Evolutionary conservation across 2,888 invertebrate genomes (phyloP).

Genomic region (Dynastes maya): DNA sequence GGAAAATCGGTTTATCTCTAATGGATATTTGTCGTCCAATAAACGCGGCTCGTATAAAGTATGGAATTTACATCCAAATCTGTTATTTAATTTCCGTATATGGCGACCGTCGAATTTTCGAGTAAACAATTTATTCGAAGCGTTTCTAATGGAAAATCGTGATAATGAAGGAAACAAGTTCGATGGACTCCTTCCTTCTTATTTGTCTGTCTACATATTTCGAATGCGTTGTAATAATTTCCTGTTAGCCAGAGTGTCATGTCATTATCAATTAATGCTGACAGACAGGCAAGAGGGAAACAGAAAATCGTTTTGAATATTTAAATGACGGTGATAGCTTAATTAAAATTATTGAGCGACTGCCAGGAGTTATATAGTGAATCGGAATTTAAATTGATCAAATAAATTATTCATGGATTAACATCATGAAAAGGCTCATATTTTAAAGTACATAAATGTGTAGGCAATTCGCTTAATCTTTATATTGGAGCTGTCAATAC

Average conservation of each 20-base stretch:
- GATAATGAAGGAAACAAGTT: conserved; percentile 2
- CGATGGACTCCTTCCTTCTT: neutral
- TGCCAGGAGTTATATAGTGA: conserved; percentile 9
- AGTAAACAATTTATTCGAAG: conserved; percentile 31
- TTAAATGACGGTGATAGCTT: conserved; percentile 34
- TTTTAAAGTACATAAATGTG: conserved; percentile 2
- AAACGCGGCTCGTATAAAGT: conserved; percentile 42
- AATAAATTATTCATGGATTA: conserved; percentile 38
- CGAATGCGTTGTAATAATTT: conserved; percentile 14
- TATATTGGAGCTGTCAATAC: conserved; percentile 11
- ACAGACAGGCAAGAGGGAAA: conserved; percentile 1
- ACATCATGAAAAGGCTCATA: neutral
- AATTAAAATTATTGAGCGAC: conserved; percentile 43
- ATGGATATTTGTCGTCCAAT: conserved; percentile 44
- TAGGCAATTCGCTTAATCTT: conserved; percentile 14
- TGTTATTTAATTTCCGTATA: conserved; percentile 40
- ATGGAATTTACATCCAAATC: conserved; percentile 45
- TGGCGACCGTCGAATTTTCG: conserved; percentile 34
- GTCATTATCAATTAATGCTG: conserved; percentile 24
- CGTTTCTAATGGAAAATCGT: conserved; percentile 40
- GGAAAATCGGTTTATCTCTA: conserved; percentile 41
- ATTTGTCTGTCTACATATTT: neutral
- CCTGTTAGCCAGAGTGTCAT: conserved; percentile 1
- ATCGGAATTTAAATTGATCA: conserved; percentile 36
- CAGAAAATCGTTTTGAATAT: conserved; percentile 8